These are phyloP conservation scores for Argyra leucocephala DNA, from an alignment of 2,888 invertebrate species.

Conservation along the genomic window DNA sequence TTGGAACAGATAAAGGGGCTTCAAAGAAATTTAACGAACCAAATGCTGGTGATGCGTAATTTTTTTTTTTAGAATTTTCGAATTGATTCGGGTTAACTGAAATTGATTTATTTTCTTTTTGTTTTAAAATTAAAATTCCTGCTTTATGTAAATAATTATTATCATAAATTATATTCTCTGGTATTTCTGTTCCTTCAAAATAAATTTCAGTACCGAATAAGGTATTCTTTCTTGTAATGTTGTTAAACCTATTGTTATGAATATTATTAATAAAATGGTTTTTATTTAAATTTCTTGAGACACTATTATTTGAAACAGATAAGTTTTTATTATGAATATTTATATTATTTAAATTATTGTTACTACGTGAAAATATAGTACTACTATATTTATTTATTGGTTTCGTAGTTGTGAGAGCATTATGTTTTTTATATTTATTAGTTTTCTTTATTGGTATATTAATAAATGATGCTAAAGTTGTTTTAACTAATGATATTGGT, in stretches of 20 bases:
- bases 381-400: background rate
- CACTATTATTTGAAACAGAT: background rate
- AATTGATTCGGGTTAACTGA: too few relatives aligned
- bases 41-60: background rate
- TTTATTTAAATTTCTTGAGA: too few relatives aligned
- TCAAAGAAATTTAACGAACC: background rate
- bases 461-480: background rate
- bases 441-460: background rate
- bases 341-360: background rate
- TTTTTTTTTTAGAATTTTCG: background rate
- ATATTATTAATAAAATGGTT: too few relatives aligned
- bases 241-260: too few relatives aligned
- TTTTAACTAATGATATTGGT: background rate
- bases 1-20: slow-evolving; percentile 12
- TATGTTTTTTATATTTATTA: background rate
- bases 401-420: background rate
- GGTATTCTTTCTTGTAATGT: background rate
- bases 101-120: background rate
- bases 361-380: background rate
- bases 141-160: background rate
- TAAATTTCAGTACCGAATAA: background rate
- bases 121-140: slow-evolving; percentile 7
- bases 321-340: too few relatives aligned
- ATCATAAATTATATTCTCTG: background rate
- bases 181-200: background rate